Conservation (phyloP, 2,113 vertebrate genomes). For the Sebastes schlegelii region DNA sequence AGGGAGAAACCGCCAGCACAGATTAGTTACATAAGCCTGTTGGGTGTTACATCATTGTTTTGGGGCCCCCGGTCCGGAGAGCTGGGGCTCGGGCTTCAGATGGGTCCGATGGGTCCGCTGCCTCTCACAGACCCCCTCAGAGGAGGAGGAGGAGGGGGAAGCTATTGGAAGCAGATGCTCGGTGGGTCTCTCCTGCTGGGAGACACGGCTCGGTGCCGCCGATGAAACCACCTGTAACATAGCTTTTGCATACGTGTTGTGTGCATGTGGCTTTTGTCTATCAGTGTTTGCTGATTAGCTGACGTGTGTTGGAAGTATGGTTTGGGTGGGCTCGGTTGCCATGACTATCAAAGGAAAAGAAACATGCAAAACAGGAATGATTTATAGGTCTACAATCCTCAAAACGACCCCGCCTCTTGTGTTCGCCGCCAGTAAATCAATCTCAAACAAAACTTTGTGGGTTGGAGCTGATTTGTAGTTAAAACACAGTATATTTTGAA, state of each 20-base stretch:
- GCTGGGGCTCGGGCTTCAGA: conserved; percentile 32
- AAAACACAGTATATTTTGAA: neutral
- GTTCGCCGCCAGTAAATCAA: conserved; percentile 37
- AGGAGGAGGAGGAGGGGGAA: conserved; percentile 7
- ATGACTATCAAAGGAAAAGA: conserved; percentile 50
- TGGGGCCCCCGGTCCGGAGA: conserved; percentile 44
- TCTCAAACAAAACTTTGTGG: conserved; percentile 4
- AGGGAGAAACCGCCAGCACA: conserved; percentile 49
- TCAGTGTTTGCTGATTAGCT: conserved; percentile 35
- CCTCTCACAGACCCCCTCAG: conserved; percentile 37
- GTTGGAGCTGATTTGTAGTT: conserved; percentile 8
- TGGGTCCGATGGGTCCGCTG: conserved; percentile 26
- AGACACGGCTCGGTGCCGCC: conserved; percentile 24
- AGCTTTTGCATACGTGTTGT: neutral
- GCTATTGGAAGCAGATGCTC: conserved; percentile 74
- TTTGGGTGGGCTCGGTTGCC: conserved; percentile 64
- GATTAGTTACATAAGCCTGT: conserved; percentile 69
- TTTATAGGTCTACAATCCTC: conserved; percentile 51
- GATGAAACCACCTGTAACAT: conserved; percentile 50
- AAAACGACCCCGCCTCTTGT: conserved; percentile 53
- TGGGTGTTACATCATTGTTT: conserved; percentile 72
- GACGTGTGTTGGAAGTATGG: conserved; percentile 24
- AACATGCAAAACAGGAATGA: conserved; percentile 57
- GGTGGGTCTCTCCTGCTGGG: conserved; percentile 28
- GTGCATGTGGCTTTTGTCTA: conserved; percentile 12